Evolutionary conservation across 2,797 vertebrate species (phyloP).

Genomic region (Orientallactaga sibirica): DNA sequence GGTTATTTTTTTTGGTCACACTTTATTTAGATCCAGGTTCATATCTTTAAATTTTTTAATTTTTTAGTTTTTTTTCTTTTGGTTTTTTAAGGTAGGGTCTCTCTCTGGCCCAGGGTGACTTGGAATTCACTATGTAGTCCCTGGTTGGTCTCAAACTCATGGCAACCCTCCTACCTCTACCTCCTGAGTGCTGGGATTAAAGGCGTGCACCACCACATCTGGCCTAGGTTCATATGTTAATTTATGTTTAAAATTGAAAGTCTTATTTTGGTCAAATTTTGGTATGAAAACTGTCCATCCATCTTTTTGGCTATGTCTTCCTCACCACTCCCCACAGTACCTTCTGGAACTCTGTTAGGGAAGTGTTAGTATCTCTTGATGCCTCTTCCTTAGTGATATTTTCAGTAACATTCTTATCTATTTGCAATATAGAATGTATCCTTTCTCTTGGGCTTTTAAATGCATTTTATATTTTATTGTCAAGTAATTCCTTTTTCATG

Average conservation of each 20-base stretch:
- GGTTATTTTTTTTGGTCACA: not conserved
- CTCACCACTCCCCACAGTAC: not conserved
- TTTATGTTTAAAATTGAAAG: slow-evolving; percentile 14
- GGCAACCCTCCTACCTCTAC: no score
- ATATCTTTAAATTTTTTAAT: no score
- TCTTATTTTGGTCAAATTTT: not conserved
- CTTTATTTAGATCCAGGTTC: not conserved
- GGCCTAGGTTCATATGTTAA: not conserved
- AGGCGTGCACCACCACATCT: no score
- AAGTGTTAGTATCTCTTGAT: slow-evolving; percentile 23
- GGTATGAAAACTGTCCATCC: slow-evolving; percentile 11
- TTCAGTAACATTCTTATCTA: not conserved
- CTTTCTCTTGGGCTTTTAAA: slow-evolving; percentile 34
- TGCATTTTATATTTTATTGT: slow-evolving; percentile 23
- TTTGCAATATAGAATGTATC: not conserved
- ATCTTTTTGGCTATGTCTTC: not conserved
- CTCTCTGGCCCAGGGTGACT: no score
- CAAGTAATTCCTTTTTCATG: slow-evolving; percentile 38
- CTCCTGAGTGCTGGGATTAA: no score
- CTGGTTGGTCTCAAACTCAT: no score
- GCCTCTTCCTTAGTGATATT: slow-evolving; percentile 3
- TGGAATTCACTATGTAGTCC: no score
- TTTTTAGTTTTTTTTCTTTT: no score
- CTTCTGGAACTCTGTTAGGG: slow-evolving; percentile 35
- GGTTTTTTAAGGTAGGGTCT: no score